Evolutionary conservation across 1,140 invertebrate genomes (phyloP).

Genomic region (Drosophila micromelanica): DNA sequence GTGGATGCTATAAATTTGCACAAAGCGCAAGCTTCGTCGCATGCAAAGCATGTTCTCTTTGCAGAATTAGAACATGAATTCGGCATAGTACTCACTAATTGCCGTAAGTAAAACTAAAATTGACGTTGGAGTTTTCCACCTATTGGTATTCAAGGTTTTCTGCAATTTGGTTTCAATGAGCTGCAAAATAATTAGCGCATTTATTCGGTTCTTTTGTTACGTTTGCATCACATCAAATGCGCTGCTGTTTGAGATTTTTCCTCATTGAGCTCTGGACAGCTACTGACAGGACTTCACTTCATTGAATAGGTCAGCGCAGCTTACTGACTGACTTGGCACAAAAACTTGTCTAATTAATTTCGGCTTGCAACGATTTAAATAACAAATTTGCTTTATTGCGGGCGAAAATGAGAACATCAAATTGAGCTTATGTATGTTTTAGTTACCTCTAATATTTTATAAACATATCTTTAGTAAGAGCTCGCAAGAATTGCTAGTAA

Average conservation of each 20-base stretch:
- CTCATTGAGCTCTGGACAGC: conserved; percentile 33
- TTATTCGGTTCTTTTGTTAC: conserved; percentile 4
- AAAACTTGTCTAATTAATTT: conserved; percentile 46
- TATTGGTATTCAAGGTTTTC: conserved; percentile 8
- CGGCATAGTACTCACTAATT: conserved; percentile 17
- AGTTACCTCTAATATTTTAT: background rate
- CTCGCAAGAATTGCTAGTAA: too few relatives aligned
- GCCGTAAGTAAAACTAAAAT: conserved; percentile 8
- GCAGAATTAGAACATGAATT: background rate
- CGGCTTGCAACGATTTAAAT: conserved; percentile 21
- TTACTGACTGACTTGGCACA: background rate
- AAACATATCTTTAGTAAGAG: background rate
- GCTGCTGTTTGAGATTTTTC: conserved; percentile 50
- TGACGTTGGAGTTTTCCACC: background rate
- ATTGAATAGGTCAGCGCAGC: background rate
- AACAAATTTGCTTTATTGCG: conserved; percentile 4
- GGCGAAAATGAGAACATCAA: background rate
- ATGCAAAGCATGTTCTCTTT: conserved; percentile 1
- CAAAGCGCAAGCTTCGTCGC: conserved; percentile 20
- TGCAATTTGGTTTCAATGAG: conserved; percentile 16
- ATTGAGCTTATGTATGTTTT: background rate
- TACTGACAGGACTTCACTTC: conserved; percentile 18
- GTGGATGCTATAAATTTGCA: conserved; percentile 6
- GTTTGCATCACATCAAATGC: conserved; percentile 14
- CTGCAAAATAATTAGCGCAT: conserved; percentile 59